Conservation (phyloP, 2,113 vertebrate genomes). For the Anarrhichthys ocellatus region DNA sequence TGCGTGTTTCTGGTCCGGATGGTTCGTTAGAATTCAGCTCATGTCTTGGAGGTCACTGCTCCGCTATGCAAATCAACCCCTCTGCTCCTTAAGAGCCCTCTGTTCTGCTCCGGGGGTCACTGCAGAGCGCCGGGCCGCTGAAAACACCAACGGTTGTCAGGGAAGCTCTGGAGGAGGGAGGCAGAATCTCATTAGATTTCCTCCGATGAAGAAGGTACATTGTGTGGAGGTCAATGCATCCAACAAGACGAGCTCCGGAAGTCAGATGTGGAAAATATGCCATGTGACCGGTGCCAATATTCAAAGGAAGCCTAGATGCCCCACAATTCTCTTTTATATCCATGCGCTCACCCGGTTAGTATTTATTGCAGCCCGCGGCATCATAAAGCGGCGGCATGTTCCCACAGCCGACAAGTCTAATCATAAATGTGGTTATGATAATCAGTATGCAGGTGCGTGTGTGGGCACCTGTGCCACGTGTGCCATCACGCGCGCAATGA, state of each 20-base stretch:
- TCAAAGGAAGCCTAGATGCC: conserved; percentile 49
- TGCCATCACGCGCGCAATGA: background rate
- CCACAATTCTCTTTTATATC: conserved; percentile 54
- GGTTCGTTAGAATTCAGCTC: conserved; percentile 72
- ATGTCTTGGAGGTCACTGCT: conserved; percentile 68
- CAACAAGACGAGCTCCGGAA: conserved; percentile 52
- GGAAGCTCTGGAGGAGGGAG: conserved; percentile 70
- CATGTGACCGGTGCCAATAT: conserved; percentile 62
- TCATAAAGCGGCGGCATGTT: conserved; percentile 37
- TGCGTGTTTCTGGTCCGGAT: conserved; percentile 40
- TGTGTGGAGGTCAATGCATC: conserved; percentile 65
- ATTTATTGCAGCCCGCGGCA: conserved; percentile 30
- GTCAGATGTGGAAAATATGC: conserved; percentile 76
- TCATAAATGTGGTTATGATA: conserved; percentile 10
- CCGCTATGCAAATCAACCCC: conserved; percentile 79
- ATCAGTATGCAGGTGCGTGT: background rate
- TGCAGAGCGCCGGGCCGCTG: conserved; percentile 60
- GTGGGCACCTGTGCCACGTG: conserved; percentile 11
- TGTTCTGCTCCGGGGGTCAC: conserved; percentile 80
- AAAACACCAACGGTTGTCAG: conserved; percentile 83
- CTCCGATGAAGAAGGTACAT: conserved; percentile 78
- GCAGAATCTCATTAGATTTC: conserved; percentile 79
- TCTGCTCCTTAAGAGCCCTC: conserved; percentile 78
- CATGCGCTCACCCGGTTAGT: conserved; percentile 42
- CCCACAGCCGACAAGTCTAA: conserved; percentile 48